phyloP scores from a whole-genome alignment of 2,888 invertebrate genomes.

The Chirona hameri region DNA sequence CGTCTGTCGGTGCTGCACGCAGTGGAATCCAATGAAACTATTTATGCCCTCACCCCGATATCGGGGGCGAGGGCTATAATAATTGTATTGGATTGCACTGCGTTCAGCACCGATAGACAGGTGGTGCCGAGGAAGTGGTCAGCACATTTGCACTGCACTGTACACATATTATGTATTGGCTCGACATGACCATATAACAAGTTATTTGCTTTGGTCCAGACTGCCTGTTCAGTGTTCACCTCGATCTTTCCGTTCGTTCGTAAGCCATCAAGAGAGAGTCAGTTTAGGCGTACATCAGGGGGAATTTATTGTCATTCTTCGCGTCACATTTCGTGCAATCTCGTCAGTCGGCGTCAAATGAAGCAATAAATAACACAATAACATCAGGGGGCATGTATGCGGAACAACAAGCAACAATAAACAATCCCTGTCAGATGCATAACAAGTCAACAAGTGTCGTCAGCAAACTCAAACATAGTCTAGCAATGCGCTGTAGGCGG shows the following conservation, averaged over 20 bases:
- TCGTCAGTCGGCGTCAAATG: conserved; percentile 5
- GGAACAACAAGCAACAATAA: conserved; percentile 27
- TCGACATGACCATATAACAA: too few relatives aligned
- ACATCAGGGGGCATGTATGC: neutral
- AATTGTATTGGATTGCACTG: too few relatives aligned
- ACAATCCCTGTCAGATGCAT: conserved; percentile 23
- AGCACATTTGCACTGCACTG: too few relatives aligned
- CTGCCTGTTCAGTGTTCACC: neutral
- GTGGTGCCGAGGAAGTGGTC: too few relatives aligned
- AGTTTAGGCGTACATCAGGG: conserved; percentile 6
- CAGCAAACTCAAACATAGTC: neutral
- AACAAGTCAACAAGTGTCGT: conserved; percentile 12
- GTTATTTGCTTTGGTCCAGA: neutral
- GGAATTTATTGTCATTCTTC: conserved; percentile 12
- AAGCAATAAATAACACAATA: conserved; percentile 12
- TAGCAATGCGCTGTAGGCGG: neutral
- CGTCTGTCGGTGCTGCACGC: too few relatives aligned
- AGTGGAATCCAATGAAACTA: too few relatives aligned
- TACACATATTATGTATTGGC: too few relatives aligned
- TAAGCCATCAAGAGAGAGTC: neutral
- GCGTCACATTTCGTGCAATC: neutral
- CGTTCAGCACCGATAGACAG: too few relatives aligned
- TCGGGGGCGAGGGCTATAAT: too few relatives aligned
- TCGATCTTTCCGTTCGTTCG: neutral
- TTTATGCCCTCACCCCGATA: too few relatives aligned